These are phyloP conservation scores for Onthophagus sagittarius DNA, from an alignment of 2,888 invertebrate genomes.

Conservation along the genomic window DNA sequence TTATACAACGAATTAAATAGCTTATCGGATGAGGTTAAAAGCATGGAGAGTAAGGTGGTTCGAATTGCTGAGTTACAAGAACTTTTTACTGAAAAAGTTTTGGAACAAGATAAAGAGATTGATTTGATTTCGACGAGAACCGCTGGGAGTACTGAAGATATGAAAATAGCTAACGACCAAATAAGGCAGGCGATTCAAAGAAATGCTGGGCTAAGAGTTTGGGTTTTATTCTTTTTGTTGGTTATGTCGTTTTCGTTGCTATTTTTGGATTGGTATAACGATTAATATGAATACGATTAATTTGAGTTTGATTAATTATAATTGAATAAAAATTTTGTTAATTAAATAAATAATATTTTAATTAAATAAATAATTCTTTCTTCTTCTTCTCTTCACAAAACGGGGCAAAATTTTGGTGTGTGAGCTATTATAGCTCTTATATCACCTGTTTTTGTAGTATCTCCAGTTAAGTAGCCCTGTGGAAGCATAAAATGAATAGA, in stretches of 20 bases:
- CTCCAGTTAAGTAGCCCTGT: no score
- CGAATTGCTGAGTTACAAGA: conserved; percentile 95
- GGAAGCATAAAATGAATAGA: no score
- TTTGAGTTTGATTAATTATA: neutral
- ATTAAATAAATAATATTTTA: no score
- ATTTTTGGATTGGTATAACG: conserved; percentile 99
- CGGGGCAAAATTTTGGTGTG: no score
- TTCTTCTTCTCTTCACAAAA: no score
- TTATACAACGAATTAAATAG: conserved; percentile 84
- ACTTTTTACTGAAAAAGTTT: conserved; percentile 92
- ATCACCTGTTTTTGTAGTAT: no score
- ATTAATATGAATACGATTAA: conserved; percentile 47
- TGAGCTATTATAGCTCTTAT: no score
- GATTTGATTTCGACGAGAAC: conserved; percentile 86
- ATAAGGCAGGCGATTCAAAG: conserved; percentile 95
- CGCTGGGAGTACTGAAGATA: conserved; percentile 90
- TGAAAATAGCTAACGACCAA: conserved; percentile 95
- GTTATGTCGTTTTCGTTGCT: conserved; percentile 94
- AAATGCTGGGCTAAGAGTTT: conserved; percentile 92
- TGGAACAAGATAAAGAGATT: conserved; percentile 91
- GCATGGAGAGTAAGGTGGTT: conserved; percentile 87
- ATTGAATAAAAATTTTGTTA: conserved; percentile 17
- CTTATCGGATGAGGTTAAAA: conserved; percentile 85
- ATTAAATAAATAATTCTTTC: no score
- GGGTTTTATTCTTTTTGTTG: conserved; percentile 90